Evolutionary conservation across 1,140 invertebrate genomes (phyloP), one percentile per base, ranked within the genome.

Genomic region (Drosophila pseudoobscura): DNA sequence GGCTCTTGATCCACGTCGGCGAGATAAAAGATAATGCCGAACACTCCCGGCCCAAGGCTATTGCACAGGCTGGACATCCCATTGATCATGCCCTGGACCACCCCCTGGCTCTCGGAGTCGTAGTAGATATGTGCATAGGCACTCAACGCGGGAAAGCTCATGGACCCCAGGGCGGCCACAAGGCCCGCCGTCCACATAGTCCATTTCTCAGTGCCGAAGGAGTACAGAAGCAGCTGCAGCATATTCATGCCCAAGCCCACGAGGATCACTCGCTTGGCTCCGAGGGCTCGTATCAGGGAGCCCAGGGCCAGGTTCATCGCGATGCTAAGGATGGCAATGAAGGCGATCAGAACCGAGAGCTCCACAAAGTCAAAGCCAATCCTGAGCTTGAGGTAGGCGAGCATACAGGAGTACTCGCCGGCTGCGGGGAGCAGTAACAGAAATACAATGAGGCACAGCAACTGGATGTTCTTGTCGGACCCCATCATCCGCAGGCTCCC

Each of bases 141-240:
- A 92, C 97, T 99, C 80, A 99, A 99, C 13, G 98, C 98, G 51
- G 99, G 99, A 93, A 99, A 99, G 0, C 98, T 98, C 71, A 99
- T 96, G 63, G 96, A 97, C 68, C 97, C 98, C 57, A 99, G 94
- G 11, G 98, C 97, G 31, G 98, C 98, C 58, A 99, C 93, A 72
- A 98, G 94, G 53, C 99, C 99, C 47, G 98, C 98, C 35, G 96
- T 95, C 99, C 99, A 99, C 97, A 99, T 99, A 95, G 99, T 98
- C 97, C 93, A 94, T 44, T 93, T 93, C 51, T 93, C 92, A 73
- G 92, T 93, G 43, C 93, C 93, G 55, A 99, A 97, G 20, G 98
- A 98, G 92, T 98, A 99, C 96, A 98, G 99, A 92, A 98, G 96
- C 20, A 99, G 93, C 91, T 99, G 98, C 60, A 99, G 93, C 94